Evolutionary conservation across 2,888 invertebrate genomes (phyloP).

Genomic region (Latheticus oryzae): DNA sequence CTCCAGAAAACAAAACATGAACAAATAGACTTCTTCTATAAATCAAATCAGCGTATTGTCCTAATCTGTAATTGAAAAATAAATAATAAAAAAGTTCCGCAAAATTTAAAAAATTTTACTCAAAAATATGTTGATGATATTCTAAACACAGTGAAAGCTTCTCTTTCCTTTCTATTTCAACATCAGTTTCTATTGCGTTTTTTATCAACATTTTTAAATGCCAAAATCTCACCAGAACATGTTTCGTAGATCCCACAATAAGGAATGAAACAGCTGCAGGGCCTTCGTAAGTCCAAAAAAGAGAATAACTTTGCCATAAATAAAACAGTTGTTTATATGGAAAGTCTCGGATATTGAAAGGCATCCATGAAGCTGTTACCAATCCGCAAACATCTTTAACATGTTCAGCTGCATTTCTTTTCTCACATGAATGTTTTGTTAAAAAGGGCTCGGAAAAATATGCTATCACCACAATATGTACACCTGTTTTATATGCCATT

Average conservation of each 20-base stretch:
- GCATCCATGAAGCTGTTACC: slow-evolving; percentile 17
- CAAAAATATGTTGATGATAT: slow-evolving; percentile 22
- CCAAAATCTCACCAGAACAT: slow-evolving; percentile 18
- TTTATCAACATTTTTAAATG: slow-evolving; percentile 18
- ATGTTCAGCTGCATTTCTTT: neutral
- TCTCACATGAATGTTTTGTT: slow-evolving; percentile 9
- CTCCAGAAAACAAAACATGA: slow-evolving; percentile 26
- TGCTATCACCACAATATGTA: slow-evolving; percentile 2
- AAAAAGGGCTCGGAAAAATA: slow-evolving; percentile 11
- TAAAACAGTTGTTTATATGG: slow-evolving; percentile 17
- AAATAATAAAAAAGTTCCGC: too few relatives aligned
- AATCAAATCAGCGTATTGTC: slow-evolving; percentile 9
- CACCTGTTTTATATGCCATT: slow-evolving; percentile 2
- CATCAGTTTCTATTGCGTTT: slow-evolving; percentile 19
- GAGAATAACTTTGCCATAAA: slow-evolving; percentile 22
- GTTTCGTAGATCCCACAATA: slow-evolving; percentile 19
- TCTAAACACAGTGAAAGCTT: slow-evolving; percentile 5
- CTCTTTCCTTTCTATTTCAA: neutral
- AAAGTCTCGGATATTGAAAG: slow-evolving; percentile 20
- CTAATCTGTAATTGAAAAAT: slow-evolving; percentile 18
- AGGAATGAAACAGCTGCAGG: slow-evolving; percentile 14
- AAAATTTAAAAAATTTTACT: too few relatives aligned
- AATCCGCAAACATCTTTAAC: slow-evolving; percentile 21
- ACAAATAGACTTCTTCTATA: slow-evolving; percentile 21
- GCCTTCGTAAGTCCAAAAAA: slow-evolving; percentile 8